Evolutionary conservation across 1,140 invertebrate species (phyloP).

Genomic region (Apis dorsata): DNA sequence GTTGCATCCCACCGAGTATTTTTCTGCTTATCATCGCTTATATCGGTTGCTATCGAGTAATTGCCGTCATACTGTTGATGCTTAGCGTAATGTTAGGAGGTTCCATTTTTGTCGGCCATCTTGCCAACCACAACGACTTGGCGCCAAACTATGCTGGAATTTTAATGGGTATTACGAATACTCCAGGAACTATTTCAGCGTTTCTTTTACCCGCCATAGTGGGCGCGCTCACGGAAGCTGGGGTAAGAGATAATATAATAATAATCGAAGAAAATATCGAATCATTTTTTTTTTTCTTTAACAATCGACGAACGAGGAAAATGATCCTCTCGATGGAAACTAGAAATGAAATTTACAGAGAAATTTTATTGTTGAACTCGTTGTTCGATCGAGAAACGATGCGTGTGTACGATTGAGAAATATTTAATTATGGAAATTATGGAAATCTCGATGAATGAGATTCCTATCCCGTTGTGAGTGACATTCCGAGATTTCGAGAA

Average conservation of each 20-base stretch:
- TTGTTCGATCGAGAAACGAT: no score
- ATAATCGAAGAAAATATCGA: no score
- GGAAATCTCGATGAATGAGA: no score
- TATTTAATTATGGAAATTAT: no score
- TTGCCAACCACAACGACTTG: constrained; percentile 94
- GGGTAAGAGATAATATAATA: constrained; percentile 81
- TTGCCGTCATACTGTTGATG: constrained; percentile 86
- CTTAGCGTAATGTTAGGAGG: constrained; percentile 87
- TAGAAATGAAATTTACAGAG: no score
- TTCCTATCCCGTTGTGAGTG: no score
- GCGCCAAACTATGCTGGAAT: constrained; percentile 92
- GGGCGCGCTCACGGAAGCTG: constrained; percentile 85
- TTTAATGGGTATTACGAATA: constrained; percentile 93
- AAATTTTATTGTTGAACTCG: no score
- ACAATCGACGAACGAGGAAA: no score
- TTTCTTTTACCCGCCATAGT: constrained; percentile 91
- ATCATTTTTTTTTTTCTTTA: no score
- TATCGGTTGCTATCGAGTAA: constrained; percentile 83
- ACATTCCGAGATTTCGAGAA: no score
- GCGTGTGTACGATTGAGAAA: no score
- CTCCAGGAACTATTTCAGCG: constrained; percentile 91
- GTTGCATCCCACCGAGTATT: constrained; percentile 83
- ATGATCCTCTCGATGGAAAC: no score
- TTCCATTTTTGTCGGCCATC: constrained; percentile 91
- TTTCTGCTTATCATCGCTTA: constrained; percentile 86